Evolutionary conservation across 2,797 vertebrate species (phyloP).

Genomic region (Pangasius larnaudii): DNA sequence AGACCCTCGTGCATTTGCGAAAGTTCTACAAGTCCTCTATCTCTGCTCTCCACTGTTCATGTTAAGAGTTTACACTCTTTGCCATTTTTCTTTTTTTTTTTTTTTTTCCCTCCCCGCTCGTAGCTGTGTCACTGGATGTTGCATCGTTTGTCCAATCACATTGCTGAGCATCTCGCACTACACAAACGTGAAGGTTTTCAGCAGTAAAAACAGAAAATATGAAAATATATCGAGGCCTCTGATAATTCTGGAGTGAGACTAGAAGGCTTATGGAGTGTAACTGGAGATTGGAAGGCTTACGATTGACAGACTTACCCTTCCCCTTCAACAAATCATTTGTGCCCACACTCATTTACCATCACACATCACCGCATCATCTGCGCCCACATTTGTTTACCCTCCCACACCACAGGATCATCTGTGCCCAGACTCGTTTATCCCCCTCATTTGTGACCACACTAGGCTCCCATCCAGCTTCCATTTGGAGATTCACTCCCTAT

Average conservation of each 20-base stretch:
- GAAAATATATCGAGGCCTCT: neutral
- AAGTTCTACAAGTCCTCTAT: neutral
- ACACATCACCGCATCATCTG: conserved; percentile 6
- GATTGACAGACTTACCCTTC: neutral
- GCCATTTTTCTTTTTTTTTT: neutral
- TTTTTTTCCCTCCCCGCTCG: neutral
- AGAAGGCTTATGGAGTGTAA: neutral
- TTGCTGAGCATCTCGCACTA: neutral
- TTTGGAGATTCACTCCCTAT: conserved; percentile 4
- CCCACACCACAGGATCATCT: conserved; percentile 19
- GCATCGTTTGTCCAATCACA: neutral
- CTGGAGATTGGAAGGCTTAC: neutral
- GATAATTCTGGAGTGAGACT: neutral
- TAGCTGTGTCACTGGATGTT: neutral
- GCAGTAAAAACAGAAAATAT: neutral
- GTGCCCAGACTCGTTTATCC: conserved; percentile 10
- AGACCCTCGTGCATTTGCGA: neutral
- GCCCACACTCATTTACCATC: conserved; percentile 17
- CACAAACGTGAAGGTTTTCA: neutral
- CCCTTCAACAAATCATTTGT: conserved; percentile 1
- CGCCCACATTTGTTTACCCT: conserved; percentile 7
- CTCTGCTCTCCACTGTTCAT: neutral
- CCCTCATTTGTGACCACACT: neutral
- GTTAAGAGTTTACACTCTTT: neutral
- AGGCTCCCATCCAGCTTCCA: conserved; percentile 11